These are phyloP conservation scores for Phrynocephalus vlangalii DNA, from an alignment of 2,797 vertebrate genomes.

Conservation along the genomic window DNA sequence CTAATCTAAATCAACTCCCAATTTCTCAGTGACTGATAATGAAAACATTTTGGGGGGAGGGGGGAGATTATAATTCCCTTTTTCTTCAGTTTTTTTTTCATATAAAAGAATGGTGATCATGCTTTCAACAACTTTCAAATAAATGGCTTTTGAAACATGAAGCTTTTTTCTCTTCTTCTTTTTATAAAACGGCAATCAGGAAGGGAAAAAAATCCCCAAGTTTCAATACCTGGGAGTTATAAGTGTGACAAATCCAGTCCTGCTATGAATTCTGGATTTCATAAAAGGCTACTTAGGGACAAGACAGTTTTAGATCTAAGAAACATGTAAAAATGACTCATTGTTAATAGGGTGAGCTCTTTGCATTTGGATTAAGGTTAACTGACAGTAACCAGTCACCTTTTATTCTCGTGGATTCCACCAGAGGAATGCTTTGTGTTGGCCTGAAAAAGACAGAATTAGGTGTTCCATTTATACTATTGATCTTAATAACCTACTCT, in stretches of 20 bases:
- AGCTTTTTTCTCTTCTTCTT: constrained; percentile 36
- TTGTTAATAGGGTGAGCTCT: constrained; percentile 75
- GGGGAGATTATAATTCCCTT: constrained; percentile 2
- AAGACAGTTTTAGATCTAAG: constrained; percentile 74
- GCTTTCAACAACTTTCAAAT: constrained; percentile 48
- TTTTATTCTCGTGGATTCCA: constrained; percentile 69
- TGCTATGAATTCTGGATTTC: constrained; percentile 61
- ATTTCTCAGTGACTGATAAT: constrained; percentile 1
- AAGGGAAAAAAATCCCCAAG: not conserved
- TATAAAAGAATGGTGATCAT: constrained; percentile 11
- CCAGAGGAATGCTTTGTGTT: constrained; percentile 69
- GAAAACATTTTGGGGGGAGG: not conserved
- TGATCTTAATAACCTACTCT: constrained; percentile 79
- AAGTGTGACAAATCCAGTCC: constrained; percentile 58
- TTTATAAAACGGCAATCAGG: constrained; percentile 40
- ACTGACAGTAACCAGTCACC: constrained; percentile 73
- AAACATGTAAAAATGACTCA: constrained; percentile 74
- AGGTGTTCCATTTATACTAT: constrained; percentile 76
- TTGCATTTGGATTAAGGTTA: constrained; percentile 80
- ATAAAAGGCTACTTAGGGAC: constrained; percentile 72
- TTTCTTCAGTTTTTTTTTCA: not conserved
- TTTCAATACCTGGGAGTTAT: constrained; percentile 38
- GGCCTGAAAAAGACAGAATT: constrained; percentile 75
- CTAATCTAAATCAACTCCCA: not conserved
- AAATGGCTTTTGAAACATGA: constrained; percentile 52